A percentile compares a stretch with the other conserved stretches of the same genome.
phyloP scores from a whole-genome alignment of 2,888 invertebrate genomes.

The Pristionchus fissidentatus region DNA sequence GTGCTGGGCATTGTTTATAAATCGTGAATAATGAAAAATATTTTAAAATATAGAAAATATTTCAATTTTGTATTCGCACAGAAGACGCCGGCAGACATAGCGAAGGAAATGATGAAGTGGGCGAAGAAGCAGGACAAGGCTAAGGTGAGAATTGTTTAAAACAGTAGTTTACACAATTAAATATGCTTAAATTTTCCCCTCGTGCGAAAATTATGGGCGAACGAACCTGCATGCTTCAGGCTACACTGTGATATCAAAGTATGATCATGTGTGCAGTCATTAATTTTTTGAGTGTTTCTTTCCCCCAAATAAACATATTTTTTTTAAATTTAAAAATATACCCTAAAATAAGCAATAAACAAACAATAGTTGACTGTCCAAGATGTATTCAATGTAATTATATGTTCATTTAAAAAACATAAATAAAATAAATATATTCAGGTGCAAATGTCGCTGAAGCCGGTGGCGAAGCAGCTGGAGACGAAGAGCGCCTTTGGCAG shows the following conservation, averaged over 20 bases:
- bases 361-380: background rate
- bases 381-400: background rate
- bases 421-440: background rate
- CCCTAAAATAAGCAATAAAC: background rate
- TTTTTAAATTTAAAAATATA: background rate
- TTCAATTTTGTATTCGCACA: slow-evolving; percentile 69
- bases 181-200: no score
- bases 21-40: no score
- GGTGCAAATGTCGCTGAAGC: slow-evolving; percentile 57
- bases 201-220: no score
- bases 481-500: slow-evolving; percentile 58
- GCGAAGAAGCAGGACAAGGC: slow-evolving; percentile 93
- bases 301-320: no score
- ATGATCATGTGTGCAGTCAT: no score
- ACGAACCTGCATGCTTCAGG: no score
- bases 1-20: no score
- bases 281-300: no score
- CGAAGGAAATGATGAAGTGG: slow-evolving; percentile 90
- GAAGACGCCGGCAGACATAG: slow-evolving; percentile 74
- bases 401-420: background rate
- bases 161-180: no score
- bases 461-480: slow-evolving; percentile 51
- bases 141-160: background rate
- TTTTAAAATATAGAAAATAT: background rate
- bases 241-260: no score